Conservation (phyloP, 2,888 invertebrate species). For the Melanargia galathea region DNA sequence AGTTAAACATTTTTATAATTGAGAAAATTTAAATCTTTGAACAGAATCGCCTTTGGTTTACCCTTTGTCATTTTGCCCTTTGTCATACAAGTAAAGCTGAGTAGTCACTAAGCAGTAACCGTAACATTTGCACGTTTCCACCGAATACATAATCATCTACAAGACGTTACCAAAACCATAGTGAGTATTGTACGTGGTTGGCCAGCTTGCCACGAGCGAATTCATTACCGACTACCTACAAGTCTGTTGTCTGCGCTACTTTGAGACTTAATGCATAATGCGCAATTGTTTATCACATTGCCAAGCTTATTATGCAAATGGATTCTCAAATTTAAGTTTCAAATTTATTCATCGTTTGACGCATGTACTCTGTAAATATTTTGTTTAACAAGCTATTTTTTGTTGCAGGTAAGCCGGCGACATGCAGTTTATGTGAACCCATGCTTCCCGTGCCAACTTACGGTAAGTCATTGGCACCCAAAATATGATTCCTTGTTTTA, state of each 20-base stretch:
- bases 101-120: too few species aligned
- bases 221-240: too few species aligned
- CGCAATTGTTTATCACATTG: conserved; percentile 38
- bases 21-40: too few species aligned
- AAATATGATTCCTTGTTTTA: not conserved
- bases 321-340: conserved; percentile 36
- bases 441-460: conserved; percentile 53
- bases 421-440: conserved; percentile 62
- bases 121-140: too few species aligned
- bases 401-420: conserved; percentile 74
- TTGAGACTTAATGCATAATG: conserved; percentile 36
- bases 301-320: conserved; percentile 35
- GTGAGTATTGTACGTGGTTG: too few species aligned
- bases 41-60: too few species aligned
- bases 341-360: conserved; percentile 34
- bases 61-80: too few species aligned
- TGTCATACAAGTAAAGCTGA: too few species aligned
- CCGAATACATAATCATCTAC: too few species aligned
- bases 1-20: too few species aligned
- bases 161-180: too few species aligned
- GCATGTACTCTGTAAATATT: conserved; percentile 26
- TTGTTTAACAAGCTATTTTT: conserved; percentile 39
- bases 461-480: conserved; percentile 58
- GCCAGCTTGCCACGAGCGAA: too few species aligned
- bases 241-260: conserved; percentile 23